Evolutionary conservation across 2,113 vertebrate genomes (phyloP).

Genomic region (Ctenomys sociabilis): DNA sequence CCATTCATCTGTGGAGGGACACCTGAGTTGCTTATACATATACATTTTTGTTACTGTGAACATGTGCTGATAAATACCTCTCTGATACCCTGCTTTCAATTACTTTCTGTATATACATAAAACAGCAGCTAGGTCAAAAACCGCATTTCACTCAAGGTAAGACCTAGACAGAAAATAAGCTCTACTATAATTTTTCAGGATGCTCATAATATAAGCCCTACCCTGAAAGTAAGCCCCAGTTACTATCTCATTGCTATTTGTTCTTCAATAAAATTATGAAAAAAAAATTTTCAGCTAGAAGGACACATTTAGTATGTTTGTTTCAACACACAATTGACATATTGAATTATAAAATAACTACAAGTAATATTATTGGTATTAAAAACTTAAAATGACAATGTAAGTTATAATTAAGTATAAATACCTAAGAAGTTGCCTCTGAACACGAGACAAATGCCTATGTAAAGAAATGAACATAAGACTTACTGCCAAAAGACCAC

Average conservation of each 20-base stretch:
- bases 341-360: background rate
- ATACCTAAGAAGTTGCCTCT: background rate
- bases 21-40: background rate
- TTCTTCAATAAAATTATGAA: no score
- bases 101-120: background rate
- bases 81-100: background rate
- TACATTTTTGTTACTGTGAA: background rate
- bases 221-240: background rate
- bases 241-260: no score
- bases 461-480: background rate
- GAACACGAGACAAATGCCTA: background rate
- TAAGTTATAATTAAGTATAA: background rate
- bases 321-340: background rate
- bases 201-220: background rate
- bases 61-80: background rate
- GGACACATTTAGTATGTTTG: background rate
- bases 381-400: background rate
- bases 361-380: background rate
- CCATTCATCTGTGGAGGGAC: background rate
- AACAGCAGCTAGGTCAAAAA: background rate
- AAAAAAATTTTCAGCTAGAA: background rate
- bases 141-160: background rate
- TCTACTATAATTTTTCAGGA: background rate
- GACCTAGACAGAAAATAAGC: background rate
- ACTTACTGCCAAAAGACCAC: background rate